A percentile compares a stretch with the other conserved stretches of the same genome.
phyloP scores from a whole-genome alignment of 2,888 invertebrate genomes.

The Philopedon plagiatum region DNA sequence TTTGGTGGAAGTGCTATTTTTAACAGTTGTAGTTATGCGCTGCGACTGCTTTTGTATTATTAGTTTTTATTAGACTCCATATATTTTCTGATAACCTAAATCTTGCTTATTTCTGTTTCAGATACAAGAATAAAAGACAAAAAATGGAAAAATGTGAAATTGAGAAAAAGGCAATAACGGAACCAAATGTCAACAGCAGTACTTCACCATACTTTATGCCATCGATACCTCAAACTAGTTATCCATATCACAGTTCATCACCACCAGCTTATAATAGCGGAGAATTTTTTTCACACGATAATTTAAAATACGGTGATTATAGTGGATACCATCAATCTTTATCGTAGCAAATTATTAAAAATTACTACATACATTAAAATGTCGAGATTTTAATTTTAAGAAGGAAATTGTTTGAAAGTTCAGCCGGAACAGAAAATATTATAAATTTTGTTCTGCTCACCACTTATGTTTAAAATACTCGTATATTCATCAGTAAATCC shows the following conservation, averaged over 20 bases:
- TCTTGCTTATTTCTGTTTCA: conserved; percentile 25
- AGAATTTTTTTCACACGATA: conserved; percentile 53
- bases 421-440: no score
- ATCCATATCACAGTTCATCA: conserved; percentile 23
- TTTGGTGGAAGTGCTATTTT: no score
- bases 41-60: no score
- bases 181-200: conserved; percentile 11
- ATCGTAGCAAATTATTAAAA: background rate
- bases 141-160: conserved; percentile 55
- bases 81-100: no score
- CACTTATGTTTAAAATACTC: no score
- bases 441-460: no score
- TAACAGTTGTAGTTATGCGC: no score
- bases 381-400: no score
- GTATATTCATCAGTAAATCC: no score
- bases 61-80: no score
- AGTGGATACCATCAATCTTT: conserved; percentile 20
- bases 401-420: no score
- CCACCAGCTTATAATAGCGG: conserved; percentile 46
- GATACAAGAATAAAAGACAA: conserved; percentile 60
- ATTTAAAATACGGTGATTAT: conserved; percentile 51
- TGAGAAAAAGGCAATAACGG: conserved; percentile 44
- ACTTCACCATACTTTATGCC: conserved; percentile 23
- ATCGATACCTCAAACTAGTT: conserved; percentile 27
- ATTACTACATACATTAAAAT: background rate